Conservation (phyloP, 2,113 vertebrate genomes). For the Lasiurus borealis region DNA sequence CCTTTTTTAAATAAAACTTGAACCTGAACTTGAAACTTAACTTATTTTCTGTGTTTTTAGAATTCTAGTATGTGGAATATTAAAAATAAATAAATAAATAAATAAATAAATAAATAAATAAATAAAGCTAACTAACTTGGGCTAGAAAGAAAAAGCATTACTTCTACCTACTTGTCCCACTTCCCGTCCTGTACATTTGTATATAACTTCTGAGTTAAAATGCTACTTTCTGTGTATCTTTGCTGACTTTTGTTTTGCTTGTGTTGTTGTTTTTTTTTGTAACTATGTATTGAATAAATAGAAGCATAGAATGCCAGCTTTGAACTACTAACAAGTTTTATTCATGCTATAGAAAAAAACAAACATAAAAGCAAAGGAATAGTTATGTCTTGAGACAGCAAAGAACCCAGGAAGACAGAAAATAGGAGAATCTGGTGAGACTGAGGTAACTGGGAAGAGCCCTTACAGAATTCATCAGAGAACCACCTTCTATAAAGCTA, state of each 20-base stretch:
- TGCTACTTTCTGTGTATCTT: not conserved
- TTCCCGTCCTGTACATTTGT: not conserved
- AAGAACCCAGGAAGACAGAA: not conserved
- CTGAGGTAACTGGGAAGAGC: not conserved
- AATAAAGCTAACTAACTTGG: not conserved
- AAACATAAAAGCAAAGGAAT: slow-evolving; percentile 1
- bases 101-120: too few relatives aligned
- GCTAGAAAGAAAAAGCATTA: not conserved
- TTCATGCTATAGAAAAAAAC: not conserved
- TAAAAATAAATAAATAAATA: too few relatives aligned
- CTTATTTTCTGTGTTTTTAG: not conserved
- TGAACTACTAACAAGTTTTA: not conserved
- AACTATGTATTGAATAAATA: not conserved
- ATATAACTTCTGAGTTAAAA: not conserved
- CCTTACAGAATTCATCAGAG: not conserved
- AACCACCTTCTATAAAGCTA: not conserved
- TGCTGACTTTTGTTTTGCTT: not conserved
- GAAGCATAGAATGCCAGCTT: not conserved
- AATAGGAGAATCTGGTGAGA: not conserved
- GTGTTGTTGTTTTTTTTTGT: not conserved
- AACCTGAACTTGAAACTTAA: slow-evolving; percentile 31
- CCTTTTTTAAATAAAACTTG: slow-evolving; percentile 3
- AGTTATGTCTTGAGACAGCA: not conserved
- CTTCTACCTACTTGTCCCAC: not conserved
- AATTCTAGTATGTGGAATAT: not conserved